These are phyloP conservation scores for Helleia helle DNA, from an alignment of 2,888 invertebrate genomes.

Conservation along the genomic window DNA sequence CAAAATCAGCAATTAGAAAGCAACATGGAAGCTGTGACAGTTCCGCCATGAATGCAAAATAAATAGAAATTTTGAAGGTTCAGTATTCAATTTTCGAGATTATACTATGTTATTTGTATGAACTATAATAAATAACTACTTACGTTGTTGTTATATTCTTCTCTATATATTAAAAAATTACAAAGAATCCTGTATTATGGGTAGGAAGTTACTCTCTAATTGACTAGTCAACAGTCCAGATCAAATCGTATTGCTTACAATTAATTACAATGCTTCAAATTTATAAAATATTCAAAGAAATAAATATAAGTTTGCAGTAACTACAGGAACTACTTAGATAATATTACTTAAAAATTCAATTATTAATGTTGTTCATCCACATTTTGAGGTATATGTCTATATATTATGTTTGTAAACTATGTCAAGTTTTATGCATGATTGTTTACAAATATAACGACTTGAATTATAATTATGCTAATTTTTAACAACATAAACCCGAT, in stretches of 20 bases:
- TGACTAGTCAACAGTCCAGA: not conserved
- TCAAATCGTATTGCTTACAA: not conserved
- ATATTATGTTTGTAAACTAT: not conserved
- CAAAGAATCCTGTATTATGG: not conserved
- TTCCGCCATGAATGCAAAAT: slow-evolving; percentile 76
- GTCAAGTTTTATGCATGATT: too few species aligned
- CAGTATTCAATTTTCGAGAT: slow-evolving; percentile 13
- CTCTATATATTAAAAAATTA: too few species aligned
- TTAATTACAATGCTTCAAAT: not conserved
- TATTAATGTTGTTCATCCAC: too few species aligned
- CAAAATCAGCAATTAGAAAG: slow-evolving; percentile 47
- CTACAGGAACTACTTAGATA: not conserved
- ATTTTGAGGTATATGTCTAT: too few species aligned
- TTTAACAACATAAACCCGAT: slow-evolving; percentile 2
- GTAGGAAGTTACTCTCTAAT: not conserved
- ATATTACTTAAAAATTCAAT: not conserved
- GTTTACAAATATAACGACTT: too few species aligned
- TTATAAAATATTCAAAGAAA: too few species aligned
- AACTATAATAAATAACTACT: not conserved
- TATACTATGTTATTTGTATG: not conserved
- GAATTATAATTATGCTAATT: not conserved
- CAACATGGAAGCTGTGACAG: slow-evolving; percentile 75
- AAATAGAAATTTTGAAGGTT: slow-evolving; percentile 71
- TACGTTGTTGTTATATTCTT: not conserved
- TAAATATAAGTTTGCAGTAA: too few species aligned